A percentile compares a stretch with the other conserved stretches of the same genome.
Conservation (phyloP, 2,888 invertebrate genomes). For the Eumacrocentrus americanus region DNA sequence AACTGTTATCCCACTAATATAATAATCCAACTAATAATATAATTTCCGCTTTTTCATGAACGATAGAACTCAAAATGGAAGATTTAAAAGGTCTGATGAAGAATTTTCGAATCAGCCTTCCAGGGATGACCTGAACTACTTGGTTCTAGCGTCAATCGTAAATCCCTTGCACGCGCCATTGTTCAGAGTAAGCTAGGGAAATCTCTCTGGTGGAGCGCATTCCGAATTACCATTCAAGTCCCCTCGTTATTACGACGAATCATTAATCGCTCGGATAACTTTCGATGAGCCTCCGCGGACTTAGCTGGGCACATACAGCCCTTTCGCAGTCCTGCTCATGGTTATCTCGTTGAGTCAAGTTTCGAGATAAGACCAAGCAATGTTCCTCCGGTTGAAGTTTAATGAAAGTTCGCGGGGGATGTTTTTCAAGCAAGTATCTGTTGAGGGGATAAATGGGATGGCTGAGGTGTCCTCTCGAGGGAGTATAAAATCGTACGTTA, state of each 20-base stretch:
- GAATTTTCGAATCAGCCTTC: no score
- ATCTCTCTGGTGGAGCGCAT: background rate
- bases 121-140: no score
- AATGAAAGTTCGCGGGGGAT: conserved; percentile 46
- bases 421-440: conserved; percentile 21
- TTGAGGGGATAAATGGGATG: background rate
- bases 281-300: conserved; percentile 26
- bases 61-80: no score
- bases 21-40: no score
- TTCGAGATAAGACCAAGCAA: conserved; percentile 45
- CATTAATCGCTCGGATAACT: conserved; percentile 40
- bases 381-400: conserved; percentile 37
- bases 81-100: no score
- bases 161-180: background rate
- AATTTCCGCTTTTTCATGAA: no score
- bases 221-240: conserved; percentile 14
- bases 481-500: background rate
- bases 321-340: no score
- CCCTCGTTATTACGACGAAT: conserved; percentile 31
- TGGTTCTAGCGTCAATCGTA: no score
- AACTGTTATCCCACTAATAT: no score
- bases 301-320: no score
- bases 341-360: conserved; percentile 51
- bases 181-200: background rate
- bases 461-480: background rate